phyloP scores from a whole-genome alignment of 2,113 vertebrate genomes.

The Cephalopholis sonnerati region DNA sequence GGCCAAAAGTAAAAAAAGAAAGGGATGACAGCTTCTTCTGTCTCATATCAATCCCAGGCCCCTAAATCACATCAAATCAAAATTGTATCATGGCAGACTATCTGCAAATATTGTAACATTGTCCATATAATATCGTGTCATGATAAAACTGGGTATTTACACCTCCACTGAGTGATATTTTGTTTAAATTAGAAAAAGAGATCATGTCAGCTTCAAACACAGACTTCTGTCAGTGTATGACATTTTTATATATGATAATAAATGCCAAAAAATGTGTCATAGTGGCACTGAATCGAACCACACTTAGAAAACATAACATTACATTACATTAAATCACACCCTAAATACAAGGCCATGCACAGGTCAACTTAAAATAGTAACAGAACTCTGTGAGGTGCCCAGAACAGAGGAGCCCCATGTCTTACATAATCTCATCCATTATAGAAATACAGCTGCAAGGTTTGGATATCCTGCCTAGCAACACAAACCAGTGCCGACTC shows the following conservation, averaged over 20 bases:
- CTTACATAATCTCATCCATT: slow-evolving; percentile 42
- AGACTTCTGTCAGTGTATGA: background rate
- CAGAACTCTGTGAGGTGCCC: slow-evolving; percentile 1
- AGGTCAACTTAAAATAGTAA: background rate
- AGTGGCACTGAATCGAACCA: background rate
- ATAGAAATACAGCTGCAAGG: slow-evolving; percentile 22
- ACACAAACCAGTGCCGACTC: slow-evolving; percentile 40
- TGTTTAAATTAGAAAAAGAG: background rate
- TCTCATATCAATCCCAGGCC: too few species aligned
- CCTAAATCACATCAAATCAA: too few species aligned
- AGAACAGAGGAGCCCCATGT: background rate
- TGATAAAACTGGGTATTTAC: too few species aligned
- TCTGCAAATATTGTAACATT: too few species aligned
- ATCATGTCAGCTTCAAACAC: background rate
- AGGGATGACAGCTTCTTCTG: too few species aligned
- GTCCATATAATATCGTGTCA: too few species aligned
- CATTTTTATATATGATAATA: background rate
- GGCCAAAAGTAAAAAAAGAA: too few species aligned
- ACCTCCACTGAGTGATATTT: too few species aligned
- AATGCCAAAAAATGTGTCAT: background rate
- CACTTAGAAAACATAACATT: background rate
- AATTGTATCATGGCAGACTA: too few species aligned
- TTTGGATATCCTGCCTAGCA: slow-evolving; percentile 65
- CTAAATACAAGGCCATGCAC: background rate
- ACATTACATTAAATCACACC: background rate